Base-by-base conservation (phyloP, 2,113 vertebrate genomes). In the Rattus norvegicus region DNA sequence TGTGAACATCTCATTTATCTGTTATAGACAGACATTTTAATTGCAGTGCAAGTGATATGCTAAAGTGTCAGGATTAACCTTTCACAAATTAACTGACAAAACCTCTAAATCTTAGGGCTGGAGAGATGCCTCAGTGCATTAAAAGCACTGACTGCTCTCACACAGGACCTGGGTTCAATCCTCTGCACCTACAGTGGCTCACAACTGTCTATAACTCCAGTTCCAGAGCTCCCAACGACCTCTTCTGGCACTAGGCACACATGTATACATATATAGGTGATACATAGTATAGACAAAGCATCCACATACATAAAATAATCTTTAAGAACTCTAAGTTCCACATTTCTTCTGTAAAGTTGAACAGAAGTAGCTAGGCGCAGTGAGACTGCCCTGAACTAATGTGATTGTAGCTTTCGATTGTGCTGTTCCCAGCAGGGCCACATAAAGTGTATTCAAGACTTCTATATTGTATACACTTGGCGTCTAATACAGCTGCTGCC, bases 351-450 rank as follows among this genome's bases (percentile, higher is more conserved):
- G 13, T 83, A 83, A 61, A 61, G 80, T 39, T 61, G 36, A 89
- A 36, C 94, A 69, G 73, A 39, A 88, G 12, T 90, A 72, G 73
- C 70, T 95, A 89, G 76, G 61, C 14, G 11, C 3, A 5, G 1
- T 94, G 84, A 94, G 43, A 89, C 79, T 79, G 83, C 11, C 94
- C 0, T 83, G 36, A 65, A 92, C 43, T 77, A 86, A 67, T 94
- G 19, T 85, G 47, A 80, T 75, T 49, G 7, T 61, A 89, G 5
- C 77, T 5, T 79, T 92, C 69, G 36, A 10, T 8, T 9, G 30
- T 80, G 49, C 24, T 90, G 26, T 6, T 61, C 5, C 75, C 12
- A 89, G 36, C 22, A 88, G 59, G 76, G 56, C 47, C 59, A 80
- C 83, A 61, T 59, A 63, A 88, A 43, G 20, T 69, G n/a, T 72